A percentile compares a stretch with the other conserved stretches of the same genome.
Conservation (phyloP, 2,797 vertebrate species). For the Myotis vivesi region DNA sequence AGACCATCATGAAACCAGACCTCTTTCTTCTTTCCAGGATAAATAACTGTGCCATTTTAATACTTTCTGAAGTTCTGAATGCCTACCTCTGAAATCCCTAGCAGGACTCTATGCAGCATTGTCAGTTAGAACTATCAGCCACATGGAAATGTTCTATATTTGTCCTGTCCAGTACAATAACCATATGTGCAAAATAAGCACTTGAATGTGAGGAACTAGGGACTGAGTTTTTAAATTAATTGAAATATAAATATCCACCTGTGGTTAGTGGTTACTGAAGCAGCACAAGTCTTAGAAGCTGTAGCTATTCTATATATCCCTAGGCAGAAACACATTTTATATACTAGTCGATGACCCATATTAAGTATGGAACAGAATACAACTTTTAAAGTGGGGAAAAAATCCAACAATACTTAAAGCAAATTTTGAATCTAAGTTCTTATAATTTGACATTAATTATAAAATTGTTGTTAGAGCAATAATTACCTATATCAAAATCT, state of each 20-base stretch:
- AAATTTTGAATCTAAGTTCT: background rate
- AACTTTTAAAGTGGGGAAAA: background rate
- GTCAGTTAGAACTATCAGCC: background rate
- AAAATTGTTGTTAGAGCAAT: background rate
- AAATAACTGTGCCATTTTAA: constrained; percentile 52
- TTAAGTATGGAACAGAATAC: background rate
- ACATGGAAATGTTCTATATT: background rate
- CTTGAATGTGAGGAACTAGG: background rate
- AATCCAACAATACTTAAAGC: background rate
- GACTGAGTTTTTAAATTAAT: background rate
- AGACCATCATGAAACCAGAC: background rate
- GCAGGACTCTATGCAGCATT: background rate
- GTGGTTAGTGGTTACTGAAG: background rate
- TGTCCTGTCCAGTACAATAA: background rate
- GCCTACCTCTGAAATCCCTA: background rate
- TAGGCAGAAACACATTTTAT: background rate
- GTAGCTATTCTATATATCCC: background rate
- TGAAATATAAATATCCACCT: constrained; percentile 31
- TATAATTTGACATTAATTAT: background rate
- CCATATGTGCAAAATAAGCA: background rate
- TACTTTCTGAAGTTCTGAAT: background rate
- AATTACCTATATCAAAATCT: background rate
- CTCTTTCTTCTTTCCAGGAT: background rate
- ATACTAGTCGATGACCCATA: background rate
- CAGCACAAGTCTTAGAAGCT: background rate